A percentile compares a stretch with the other conserved stretches of the same genome.
Evolutionary conservation across 2,888 invertebrate genomes (phyloP).

Genomic region (Sesia bembeciformis): DNA sequence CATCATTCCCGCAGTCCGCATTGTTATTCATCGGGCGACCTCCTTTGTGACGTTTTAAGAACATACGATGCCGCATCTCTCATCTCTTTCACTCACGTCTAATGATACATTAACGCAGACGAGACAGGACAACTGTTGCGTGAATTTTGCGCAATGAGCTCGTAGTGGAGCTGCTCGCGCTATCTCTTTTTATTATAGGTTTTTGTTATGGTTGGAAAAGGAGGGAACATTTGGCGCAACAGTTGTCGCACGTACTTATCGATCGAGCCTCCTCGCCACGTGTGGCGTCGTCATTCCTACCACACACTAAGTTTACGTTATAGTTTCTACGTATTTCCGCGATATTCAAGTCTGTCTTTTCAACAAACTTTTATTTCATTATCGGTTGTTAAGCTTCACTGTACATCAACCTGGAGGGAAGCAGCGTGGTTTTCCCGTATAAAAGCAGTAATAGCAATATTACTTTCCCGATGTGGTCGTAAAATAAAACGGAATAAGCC

Average conservation of each 20-base stretch:
- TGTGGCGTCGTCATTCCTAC: constrained; percentile 37
- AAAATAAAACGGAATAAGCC: constrained; percentile 36
- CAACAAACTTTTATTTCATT: constrained; percentile 35
- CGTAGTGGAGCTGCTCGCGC: constrained; percentile 41
- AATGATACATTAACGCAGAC: constrained; percentile 9
- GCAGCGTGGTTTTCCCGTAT: not conserved
- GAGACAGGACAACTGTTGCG: constrained; percentile 41
- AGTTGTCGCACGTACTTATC: constrained; percentile 64
- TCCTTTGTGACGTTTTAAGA: constrained; percentile 65
- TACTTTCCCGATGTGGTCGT: constrained; percentile 15
- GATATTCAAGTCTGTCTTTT: constrained; percentile 18
- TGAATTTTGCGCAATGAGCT: constrained; percentile 59
- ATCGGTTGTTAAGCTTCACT: constrained; percentile 14
- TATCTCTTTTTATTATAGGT: constrained; percentile 19
- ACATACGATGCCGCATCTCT: constrained; percentile 64
- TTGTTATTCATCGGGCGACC: constrained; percentile 70
- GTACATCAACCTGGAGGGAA: not conserved
- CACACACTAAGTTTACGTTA: constrained; percentile 10
- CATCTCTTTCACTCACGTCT: constrained; percentile 24
- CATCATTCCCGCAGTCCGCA: constrained; percentile 70
- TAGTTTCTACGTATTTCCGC: constrained; percentile 9
- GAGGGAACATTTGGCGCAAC: constrained; percentile 49
- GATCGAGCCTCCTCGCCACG: constrained; percentile 50
- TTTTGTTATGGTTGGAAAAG: constrained; percentile 17
- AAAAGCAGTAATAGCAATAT: not conserved